A percentile compares a stretch with the other conserved stretches of the same genome.
Evolutionary conservation across 2,797 vertebrate genomes (phyloP).

Genomic region (Mus spretus): DNA sequence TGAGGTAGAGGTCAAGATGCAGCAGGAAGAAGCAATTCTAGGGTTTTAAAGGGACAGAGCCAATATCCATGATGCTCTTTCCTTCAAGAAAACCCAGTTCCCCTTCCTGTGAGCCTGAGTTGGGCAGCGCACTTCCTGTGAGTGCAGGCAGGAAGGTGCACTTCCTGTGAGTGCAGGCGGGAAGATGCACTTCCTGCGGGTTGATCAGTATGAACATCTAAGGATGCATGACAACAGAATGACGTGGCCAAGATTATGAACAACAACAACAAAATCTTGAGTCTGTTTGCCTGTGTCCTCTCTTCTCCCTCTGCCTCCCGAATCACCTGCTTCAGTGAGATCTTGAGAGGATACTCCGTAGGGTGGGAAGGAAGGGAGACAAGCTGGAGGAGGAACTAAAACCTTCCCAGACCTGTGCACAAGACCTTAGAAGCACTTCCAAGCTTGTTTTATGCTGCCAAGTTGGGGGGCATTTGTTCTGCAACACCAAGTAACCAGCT

Average conservation of each 20-base stretch:
- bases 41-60: neutral
- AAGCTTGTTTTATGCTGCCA: neutral
- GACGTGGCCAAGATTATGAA: slow-evolving; percentile 12
- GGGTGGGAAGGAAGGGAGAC: neutral
- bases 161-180: neutral
- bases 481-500: neutral
- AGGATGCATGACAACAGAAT: neutral
- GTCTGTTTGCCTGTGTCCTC: neutral
- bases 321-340: neutral
- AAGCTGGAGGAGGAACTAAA: neutral
- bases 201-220: neutral
- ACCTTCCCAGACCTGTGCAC: neutral
- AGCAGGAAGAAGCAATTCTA: neutral
- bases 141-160: neutral
- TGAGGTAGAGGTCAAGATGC: neutral
- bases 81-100: neutral
- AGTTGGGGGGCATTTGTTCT: neutral
- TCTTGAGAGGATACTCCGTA: neutral
- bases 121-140: neutral
- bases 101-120: neutral
- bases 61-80: neutral
- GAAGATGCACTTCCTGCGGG: accelerated
- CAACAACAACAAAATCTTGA: neutral
- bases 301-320: neutral
- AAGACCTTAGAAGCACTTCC: neutral